Percentiles rank a stretch among this genome's conserved stretches.
Conservation (phyloP, 1,140 invertebrate species). For the Luehdorfia chinensis region DNA sequence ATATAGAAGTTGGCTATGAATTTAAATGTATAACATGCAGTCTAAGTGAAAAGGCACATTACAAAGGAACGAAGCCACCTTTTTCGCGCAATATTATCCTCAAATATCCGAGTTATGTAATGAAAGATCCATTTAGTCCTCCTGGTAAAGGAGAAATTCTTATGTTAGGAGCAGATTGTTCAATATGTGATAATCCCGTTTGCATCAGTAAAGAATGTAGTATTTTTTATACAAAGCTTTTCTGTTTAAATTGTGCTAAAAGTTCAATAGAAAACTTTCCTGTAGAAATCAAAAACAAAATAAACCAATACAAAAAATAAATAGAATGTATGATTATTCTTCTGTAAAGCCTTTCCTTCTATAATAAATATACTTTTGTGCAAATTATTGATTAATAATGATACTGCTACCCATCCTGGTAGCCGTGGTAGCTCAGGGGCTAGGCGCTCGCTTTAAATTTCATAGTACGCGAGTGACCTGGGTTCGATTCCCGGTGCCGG, state of each 20-base stretch:
- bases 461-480: no score
- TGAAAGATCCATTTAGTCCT: constrained; percentile 89
- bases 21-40: constrained; percentile 83
- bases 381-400: no score
- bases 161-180: constrained; percentile 86
- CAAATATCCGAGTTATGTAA: constrained; percentile 85
- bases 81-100: constrained; percentile 82
- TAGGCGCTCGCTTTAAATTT: no score
- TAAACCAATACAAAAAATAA: constrained; percentile 19
- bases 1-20: constrained; percentile 44
- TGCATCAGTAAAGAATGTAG: constrained; percentile 88
- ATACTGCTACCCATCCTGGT: no score
- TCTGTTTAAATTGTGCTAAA: constrained; percentile 84
- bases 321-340: no score
- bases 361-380: neutral
- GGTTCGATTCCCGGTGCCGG: no score
- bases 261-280: constrained; percentile 82
- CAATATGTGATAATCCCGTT: constrained; percentile 80
- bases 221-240: constrained; percentile 85
- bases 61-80: constrained; percentile 83
- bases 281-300: constrained; percentile 58
- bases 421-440: no score
- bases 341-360: neutral
- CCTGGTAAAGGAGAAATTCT: constrained; percentile 81
- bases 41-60: constrained; percentile 83